Percentiles rank a stretch among this genome's conserved stretches.
phyloP scores from a whole-genome alignment of 2,113 vertebrate species.

The Erythrolamprus reginae region DNA sequence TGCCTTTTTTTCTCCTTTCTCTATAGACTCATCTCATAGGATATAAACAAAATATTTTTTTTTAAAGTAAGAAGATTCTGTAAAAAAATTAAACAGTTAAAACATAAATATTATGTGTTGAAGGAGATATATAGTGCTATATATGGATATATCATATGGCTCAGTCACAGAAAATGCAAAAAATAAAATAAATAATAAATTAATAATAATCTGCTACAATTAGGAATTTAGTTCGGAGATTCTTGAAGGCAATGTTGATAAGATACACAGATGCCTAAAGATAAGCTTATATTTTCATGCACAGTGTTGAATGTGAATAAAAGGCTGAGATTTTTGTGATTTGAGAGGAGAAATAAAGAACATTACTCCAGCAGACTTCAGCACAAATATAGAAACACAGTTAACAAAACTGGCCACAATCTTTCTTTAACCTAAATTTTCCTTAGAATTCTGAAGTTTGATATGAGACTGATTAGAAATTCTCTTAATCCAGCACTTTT shows the following conservation, averaged over 20 bases:
- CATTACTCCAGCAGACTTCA: neutral
- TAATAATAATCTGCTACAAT: neutral
- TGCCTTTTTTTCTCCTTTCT: neutral
- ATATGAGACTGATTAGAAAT: neutral
- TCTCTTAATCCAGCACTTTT: neutral
- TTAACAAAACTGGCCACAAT: neutral
- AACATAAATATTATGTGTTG: neutral
- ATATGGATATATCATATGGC: no score
- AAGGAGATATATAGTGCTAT: neutral
- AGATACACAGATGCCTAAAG: neutral
- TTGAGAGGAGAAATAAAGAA: neutral
- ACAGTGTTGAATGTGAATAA: neutral
- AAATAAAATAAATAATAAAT: neutral
- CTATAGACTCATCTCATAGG: neutral
- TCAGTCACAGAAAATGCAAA: neutral
- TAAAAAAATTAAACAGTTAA: neutral
- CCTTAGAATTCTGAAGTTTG: neutral
- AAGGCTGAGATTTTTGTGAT: neutral
- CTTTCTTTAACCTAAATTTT: neutral
- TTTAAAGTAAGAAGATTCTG: neutral
- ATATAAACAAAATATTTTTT: neutral
- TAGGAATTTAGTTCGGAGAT: neutral
- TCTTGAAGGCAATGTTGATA: neutral
- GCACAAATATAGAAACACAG: neutral
- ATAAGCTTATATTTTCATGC: neutral